Evolutionary conservation across 2,888 invertebrate species (phyloP), one percentile per base, ranked within the genome.

Genomic region (Crossocerus cetratus): DNA sequence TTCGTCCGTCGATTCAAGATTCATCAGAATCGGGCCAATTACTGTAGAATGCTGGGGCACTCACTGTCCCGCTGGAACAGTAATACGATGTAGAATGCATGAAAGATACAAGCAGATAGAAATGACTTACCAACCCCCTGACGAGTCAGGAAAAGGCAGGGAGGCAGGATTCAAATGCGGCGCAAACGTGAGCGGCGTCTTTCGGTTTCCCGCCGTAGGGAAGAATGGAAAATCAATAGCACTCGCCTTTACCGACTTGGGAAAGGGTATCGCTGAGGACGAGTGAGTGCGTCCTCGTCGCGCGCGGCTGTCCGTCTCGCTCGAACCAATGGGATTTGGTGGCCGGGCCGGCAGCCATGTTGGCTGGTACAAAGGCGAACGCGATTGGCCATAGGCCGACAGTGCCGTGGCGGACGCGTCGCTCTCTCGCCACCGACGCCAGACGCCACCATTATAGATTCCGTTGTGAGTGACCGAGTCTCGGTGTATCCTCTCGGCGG

Each of bases 381-480:
- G 69, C 67, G 64, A 13, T 64, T 63, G 43, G 56, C 18, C 57
- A 49, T 14, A 16, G 16, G 49, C 49, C 49, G 49, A 49, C 49
- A 13, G 49, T 16, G 8, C 32, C 32, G 32, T 32, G 32, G 32
- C 32, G 32, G 32, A 32, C 32, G 32, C 32, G 32, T 32, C 32
- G 32, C 32, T 32, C 32, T 32, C 32, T 32, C 32, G 49, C 16
- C 49, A 49, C 32, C 20, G 32, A 22, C 53, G 53, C 69, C 69
- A 56, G 72, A 69, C 74, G 80, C 85, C 86, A 87, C 87, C 86
- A 86, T 87, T 86, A 88, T 87, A 89, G 89, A 89, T 89, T 82
- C 88, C 89, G 88, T 88, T 88, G 85, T 89, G 88, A 86, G 88
- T 88, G 89, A 88, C 89, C 78, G 88, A 89, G 89, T 82, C 73